These are phyloP conservation scores for Ridgeia piscesae DNA, from an alignment of 1,140 invertebrate genomes.

Conservation along the genomic window DNA sequence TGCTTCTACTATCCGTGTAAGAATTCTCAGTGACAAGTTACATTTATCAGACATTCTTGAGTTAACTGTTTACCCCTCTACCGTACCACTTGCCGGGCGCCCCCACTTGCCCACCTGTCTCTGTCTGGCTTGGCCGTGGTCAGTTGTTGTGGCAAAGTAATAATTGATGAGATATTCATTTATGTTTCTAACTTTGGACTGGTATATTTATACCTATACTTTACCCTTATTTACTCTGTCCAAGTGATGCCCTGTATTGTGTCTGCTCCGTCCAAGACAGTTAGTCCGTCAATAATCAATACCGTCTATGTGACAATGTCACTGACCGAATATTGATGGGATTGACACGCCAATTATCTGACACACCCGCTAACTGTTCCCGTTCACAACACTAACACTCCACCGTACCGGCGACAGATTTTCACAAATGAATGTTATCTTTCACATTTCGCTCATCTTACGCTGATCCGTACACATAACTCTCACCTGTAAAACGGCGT, in stretches of 20 bases:
- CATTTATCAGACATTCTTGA: background rate
- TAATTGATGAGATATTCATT: background rate
- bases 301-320: background rate
- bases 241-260: background rate
- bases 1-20: background rate
- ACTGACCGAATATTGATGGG: background rate
- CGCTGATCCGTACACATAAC: background rate
- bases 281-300: background rate
- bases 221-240: background rate
- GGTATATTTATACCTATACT: too few species aligned
- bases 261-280: background rate
- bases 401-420: background rate
- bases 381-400: background rate
- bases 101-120: background rate
- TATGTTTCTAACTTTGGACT: too few species aligned
- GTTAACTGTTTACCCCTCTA: background rate
- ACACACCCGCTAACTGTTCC: background rate
- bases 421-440: background rate
- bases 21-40: background rate
- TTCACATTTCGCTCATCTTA: background rate
- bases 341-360: background rate
- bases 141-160: too few species aligned
- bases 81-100: background rate
- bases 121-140: background rate
- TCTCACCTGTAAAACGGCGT: background rate